Conservation (phyloP, 2,888 invertebrate genomes). For the Brachypterus glaber region DNA sequence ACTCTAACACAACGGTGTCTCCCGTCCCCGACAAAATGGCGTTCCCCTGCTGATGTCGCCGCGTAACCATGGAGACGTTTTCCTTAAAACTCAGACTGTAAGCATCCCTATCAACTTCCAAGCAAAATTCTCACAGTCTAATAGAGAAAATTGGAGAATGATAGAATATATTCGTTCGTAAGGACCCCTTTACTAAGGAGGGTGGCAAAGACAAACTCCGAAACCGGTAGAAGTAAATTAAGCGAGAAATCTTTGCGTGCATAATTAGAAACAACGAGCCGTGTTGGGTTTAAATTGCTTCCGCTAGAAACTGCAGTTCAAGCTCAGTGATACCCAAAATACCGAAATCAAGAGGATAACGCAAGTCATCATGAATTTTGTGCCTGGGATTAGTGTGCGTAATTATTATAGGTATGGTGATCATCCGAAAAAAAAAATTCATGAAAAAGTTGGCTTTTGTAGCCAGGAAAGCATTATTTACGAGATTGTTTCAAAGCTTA, state of each 20-base stretch:
- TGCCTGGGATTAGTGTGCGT: no score
- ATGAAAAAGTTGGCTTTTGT: no score
- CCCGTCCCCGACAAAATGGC: conserved; percentile 38
- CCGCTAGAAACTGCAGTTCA: no score
- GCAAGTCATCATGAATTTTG: no score
- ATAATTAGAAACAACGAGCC: conserved; percentile 42
- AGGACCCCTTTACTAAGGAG: conserved; percentile 11
- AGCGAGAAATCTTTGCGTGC: conserved; percentile 43
- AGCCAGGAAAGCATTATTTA: no score
- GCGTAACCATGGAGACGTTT: conserved; percentile 40
- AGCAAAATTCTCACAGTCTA: conserved; percentile 23
- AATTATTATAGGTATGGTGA: no score
- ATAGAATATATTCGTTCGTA: conserved; percentile 16
- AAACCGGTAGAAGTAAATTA: conserved; percentile 41
- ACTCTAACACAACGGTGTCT: no score
- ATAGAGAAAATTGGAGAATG: conserved; percentile 30
- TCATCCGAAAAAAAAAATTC: no score
- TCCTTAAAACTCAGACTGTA: conserved; percentile 34
- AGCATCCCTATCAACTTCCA: conserved; percentile 8
- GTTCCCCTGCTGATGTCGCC: conserved; percentile 32
- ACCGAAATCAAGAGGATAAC: no score
- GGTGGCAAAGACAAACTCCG: conserved; percentile 30
- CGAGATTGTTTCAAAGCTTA: no score
- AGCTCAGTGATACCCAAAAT: no score
- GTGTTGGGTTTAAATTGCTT: conserved; percentile 33